Evolutionary conservation across 2,888 invertebrate species (phyloP).

Genomic region (Habroteleia sp.): DNA sequence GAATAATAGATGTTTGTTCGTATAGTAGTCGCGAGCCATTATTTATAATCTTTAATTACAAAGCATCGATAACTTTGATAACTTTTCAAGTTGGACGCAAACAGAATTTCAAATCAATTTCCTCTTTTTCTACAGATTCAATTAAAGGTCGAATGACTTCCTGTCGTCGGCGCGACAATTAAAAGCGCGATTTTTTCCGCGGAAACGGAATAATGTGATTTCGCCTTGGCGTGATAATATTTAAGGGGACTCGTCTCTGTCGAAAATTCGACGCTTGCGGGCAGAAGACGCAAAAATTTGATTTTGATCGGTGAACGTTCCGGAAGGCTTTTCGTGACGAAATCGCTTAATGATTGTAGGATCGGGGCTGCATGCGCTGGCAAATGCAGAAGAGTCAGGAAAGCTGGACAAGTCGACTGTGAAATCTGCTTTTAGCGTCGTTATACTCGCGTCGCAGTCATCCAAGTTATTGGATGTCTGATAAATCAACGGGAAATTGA

Average conservation of each 20-base stretch:
- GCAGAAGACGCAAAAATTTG: conserved; percentile 41
- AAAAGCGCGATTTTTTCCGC: conserved; percentile 46
- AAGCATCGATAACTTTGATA: conserved; percentile 28
- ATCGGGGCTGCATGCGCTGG: conserved; percentile 22
- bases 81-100: conserved; percentile 21
- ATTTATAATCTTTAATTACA: conserved; percentile 38
- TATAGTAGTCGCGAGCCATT: conserved; percentile 2
- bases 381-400: conserved; percentile 34
- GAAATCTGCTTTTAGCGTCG: conserved; percentile 73
- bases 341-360: conserved; percentile 60
- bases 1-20: conserved; percentile 39
- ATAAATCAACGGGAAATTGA: conserved; percentile 70
- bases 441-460: conserved; percentile 66
- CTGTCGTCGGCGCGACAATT: conserved; percentile 22
- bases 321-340: conserved; percentile 49
- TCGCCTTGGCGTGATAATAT: too few species aligned
- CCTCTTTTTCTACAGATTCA: conserved; percentile 53
- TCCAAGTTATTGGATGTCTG: conserved; percentile 66
- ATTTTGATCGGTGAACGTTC: conserved; percentile 37
- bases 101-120: conserved; percentile 47
- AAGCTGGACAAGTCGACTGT: conserved; percentile 67
- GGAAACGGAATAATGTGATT: conserved; percentile 70
- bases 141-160: conserved; percentile 35
- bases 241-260: conserved; percentile 36
- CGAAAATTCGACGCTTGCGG: conserved; percentile 43